A percentile compares a stretch with the other conserved stretches of the same genome.
These are phyloP conservation scores for Amphipoea oculea DNA, from an alignment of 2,888 invertebrate species.

Conservation along the genomic window DNA sequence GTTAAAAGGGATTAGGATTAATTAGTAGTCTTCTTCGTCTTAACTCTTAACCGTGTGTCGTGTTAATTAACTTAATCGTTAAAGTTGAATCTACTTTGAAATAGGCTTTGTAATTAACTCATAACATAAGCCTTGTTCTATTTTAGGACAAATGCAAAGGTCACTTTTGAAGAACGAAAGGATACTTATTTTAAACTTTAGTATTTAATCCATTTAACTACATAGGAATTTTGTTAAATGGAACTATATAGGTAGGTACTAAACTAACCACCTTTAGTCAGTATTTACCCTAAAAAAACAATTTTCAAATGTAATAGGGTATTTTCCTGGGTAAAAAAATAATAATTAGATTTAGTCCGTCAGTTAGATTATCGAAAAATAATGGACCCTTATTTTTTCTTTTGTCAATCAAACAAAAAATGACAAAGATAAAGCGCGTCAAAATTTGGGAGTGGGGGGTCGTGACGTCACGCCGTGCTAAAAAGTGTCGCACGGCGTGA, in stretches of 20 bases:
- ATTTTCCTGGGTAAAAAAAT: too few species aligned
- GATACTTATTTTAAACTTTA: not conserved
- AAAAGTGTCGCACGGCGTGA: too few species aligned
- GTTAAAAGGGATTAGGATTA: constrained; percentile 33
- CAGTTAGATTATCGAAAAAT: too few species aligned
- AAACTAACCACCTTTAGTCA: not conserved
- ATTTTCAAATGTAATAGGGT: not conserved
- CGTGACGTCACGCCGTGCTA: too few species aligned
- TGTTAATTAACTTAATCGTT: constrained; percentile 41
- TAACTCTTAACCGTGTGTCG: constrained; percentile 28
- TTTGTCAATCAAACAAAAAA: too few species aligned
- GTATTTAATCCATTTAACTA: not conserved
- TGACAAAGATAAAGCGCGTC: too few species aligned
- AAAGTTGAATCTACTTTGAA: constrained; percentile 45
- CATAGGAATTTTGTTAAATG: not conserved
- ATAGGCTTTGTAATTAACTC: constrained; percentile 36
- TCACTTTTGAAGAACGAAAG: constrained; percentile 2
- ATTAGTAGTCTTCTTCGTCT: constrained; percentile 19
- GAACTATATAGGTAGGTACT: too few species aligned
- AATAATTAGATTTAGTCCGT: too few species aligned
- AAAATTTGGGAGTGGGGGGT: too few species aligned
- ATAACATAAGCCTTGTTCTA: not conserved
- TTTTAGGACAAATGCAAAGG: constrained; percentile 6
- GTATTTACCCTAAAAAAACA: not conserved
- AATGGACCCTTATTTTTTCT: too few species aligned